phyloP scores from a whole-genome alignment of 2,888 invertebrate species.

The Megalurothrips usitatus region DNA sequence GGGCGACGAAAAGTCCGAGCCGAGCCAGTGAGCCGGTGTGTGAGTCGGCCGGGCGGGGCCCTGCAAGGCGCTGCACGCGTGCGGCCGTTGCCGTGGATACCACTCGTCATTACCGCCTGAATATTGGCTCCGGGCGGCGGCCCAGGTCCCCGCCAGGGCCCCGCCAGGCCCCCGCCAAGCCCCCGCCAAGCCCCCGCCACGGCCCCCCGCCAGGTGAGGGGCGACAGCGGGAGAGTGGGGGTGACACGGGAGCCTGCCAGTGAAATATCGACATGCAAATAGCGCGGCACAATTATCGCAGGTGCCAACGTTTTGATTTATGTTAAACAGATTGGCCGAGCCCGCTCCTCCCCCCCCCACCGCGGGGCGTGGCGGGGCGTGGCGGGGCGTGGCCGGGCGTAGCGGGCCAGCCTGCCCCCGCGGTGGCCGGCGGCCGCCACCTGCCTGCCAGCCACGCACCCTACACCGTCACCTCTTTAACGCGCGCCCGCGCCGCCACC shows the following conservation, averaged over 20 bases:
- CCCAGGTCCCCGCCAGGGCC: no score
- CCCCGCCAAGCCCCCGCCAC: no score
- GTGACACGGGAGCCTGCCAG: constrained; percentile 14
- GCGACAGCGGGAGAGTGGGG: background rate
- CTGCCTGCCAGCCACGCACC: background rate
- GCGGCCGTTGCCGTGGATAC: no score
- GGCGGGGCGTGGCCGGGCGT: background rate
- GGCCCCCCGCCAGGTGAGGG: background rate
- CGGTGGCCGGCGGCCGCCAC: background rate
- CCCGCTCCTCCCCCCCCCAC: background rate
- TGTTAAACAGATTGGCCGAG: constrained; percentile 22
- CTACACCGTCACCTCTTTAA: no score
- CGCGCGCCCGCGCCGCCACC: no score
- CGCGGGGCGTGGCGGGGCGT: background rate
- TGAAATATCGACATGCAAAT: constrained; percentile 24
- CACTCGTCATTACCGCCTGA: no score
- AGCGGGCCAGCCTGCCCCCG: background rate
- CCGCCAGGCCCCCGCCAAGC: no score
- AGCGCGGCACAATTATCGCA: constrained; percentile 24
- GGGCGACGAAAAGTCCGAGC: background rate
- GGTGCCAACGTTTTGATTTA: constrained; percentile 24
- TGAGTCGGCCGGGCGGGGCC: no score
- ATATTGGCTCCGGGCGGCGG: background rate
- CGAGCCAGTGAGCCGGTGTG: background rate
- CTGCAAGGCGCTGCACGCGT: no score